Conservation (phyloP, 2,797 vertebrate species). For the Leucoraja ocellata region DNA sequence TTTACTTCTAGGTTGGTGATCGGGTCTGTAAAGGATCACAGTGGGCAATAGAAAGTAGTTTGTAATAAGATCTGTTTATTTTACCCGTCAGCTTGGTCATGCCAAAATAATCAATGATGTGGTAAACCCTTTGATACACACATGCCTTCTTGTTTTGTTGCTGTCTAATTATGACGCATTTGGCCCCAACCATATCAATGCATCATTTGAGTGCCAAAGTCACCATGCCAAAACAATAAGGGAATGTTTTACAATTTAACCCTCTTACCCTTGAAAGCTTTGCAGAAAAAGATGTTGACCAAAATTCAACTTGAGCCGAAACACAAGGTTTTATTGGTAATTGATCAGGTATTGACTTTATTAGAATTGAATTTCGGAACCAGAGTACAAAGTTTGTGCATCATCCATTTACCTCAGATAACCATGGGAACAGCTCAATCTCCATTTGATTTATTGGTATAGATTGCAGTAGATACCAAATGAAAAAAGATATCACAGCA, state of each 20-base stretch:
- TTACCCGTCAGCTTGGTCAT: background rate
- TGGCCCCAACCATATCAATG: background rate
- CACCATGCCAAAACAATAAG: slow-evolving; percentile 17
- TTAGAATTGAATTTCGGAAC: background rate
- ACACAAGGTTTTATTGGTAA: background rate
- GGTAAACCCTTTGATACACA: slow-evolving; percentile 18
- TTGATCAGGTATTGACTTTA: background rate
- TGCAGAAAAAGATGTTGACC: background rate
- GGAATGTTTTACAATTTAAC: background rate
- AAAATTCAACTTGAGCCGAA: background rate
- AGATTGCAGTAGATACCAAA: background rate
- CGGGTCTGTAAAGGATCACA: background rate
- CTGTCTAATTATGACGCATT: slow-evolving; percentile 31
- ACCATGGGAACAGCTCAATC: too few species aligned
- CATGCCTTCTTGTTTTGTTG: slow-evolving; percentile 28
- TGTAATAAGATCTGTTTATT: background rate
- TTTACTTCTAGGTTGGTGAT: background rate
- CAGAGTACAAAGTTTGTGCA: too few species aligned
- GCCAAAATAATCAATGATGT: slow-evolving; percentile 29
- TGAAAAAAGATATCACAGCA: background rate
- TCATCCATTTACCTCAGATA: too few species aligned
- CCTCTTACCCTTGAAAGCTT: background rate
- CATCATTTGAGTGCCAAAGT: slow-evolving; percentile 15
- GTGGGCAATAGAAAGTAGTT: background rate
- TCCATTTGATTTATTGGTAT: background rate